Conservation (phyloP, 2,888 invertebrate genomes). For the Chrysolina haemoptera region DNA sequence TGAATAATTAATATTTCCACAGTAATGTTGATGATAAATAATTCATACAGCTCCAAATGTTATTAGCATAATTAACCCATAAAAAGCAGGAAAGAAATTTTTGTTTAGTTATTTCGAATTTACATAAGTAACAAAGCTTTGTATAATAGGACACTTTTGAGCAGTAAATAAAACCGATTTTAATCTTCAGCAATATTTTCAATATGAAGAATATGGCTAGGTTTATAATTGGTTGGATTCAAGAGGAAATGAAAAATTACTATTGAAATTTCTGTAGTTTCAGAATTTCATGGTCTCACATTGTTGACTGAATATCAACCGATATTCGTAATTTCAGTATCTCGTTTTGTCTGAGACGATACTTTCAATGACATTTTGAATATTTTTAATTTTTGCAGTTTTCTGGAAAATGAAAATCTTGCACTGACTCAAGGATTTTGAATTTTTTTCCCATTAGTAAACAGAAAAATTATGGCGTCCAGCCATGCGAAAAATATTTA, state of each 20-base stretch:
- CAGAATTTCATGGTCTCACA: neutral
- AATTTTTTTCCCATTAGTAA: too few species aligned
- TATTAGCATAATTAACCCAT: conserved; percentile 15
- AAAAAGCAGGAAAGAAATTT: conserved; percentile 18
- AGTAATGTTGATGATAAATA: neutral
- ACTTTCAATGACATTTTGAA: too few species aligned
- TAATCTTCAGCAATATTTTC: conserved; percentile 8
- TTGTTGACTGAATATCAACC: too few species aligned
- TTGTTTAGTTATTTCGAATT: conserved; percentile 4
- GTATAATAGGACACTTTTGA: neutral
- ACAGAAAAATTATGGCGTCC: too few species aligned
- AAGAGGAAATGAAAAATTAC: neutral
- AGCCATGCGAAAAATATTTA: too few species aligned
- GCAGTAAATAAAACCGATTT: conserved; percentile 16
- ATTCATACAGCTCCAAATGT: neutral
- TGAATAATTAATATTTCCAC: conserved; percentile 8
- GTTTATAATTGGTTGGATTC: neutral
- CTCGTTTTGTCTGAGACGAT: too few species aligned
- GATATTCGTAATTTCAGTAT: too few species aligned
- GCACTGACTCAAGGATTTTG: too few species aligned
- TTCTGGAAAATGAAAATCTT: too few species aligned
- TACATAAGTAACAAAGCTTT: conserved; percentile 1
- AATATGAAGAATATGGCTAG: neutral
- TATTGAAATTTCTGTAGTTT: too few species aligned
- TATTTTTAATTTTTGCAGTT: too few species aligned